Base-by-base conservation (phyloP, 1,140 invertebrate genomes). In the Triops longicaudatus region DNA sequence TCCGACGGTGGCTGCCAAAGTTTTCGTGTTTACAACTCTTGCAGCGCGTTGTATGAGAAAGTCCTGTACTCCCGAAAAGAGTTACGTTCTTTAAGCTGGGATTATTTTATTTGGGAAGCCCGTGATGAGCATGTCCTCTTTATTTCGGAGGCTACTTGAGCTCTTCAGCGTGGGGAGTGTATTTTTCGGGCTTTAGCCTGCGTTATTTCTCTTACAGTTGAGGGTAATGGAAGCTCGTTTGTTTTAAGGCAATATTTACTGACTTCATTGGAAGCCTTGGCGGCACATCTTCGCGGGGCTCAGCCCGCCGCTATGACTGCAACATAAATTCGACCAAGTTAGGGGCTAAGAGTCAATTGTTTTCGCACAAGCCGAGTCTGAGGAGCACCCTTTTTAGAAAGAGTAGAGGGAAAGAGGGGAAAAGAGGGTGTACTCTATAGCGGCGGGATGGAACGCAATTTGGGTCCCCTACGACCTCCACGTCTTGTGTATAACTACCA, bases 191-290 rank as follows among this genome's bases (percentile, higher is more conserved):
- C 14, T 63, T 63, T 22, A n/a, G 14, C 50, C 17, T 63, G 10
- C 10, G 50, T 63, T 63, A 63, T 63, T 63, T 63, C 50, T 63
- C 31, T 63, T 22, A 22, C 50, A 63, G 50, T 63, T 22, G 50
- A 63, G 50, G 50, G 50, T 63, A 63, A 63, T 63, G 50, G 50
- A 63, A 63, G 50, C 50, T 63, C 50, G 50, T 63, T 63, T 63
- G 50, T 63, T 63, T 63, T 63, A 63, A 63, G 50, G 50, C 50
- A 63, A 63, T 63, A 63, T 63, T 63, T 63, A 63, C 50, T 63
- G 50, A 63, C 50, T 63, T 63, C 7, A 22, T 63, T 63, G 50
- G 17, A 63, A 22, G 50, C 50, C 50, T 63, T 63, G 17, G 10
- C 4, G 50, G 50, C 50, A 63, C 50, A 63, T 63, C 50, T 63